Conservation (phyloP, 1,140 invertebrate genomes). For the Cotesia typhae region DNA sequence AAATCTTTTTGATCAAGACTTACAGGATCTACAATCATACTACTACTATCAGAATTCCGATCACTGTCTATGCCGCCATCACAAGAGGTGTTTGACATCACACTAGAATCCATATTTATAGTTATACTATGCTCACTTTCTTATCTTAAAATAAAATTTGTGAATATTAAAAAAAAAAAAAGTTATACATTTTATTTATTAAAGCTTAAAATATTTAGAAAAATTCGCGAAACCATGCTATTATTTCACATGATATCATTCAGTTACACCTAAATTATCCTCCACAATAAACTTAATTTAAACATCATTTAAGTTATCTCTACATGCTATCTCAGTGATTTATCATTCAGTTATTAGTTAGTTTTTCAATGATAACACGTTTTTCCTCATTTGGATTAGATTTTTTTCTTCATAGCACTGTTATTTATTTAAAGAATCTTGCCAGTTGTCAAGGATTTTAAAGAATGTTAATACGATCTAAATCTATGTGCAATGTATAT, state of each 20-base stretch:
- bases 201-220: background rate
- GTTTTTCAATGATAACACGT: background rate
- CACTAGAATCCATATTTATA: constrained; percentile 45
- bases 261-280: constrained; percentile 49
- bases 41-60: constrained; percentile 61
- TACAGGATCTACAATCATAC: constrained; percentile 64
- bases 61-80: constrained; percentile 62
- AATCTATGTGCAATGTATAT: no score
- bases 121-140: background rate
- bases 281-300: constrained; percentile 40
- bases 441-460: no score
- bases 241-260: constrained; percentile 39
- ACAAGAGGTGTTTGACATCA: constrained; percentile 57
- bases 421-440: no score
- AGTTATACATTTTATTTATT: background rate
- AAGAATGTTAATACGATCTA: no score
- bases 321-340: background rate
- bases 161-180: background rate
- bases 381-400: background rate
- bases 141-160: background rate
- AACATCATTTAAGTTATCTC: constrained; percentile 20
- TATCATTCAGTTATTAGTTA: background rate
- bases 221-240: constrained; percentile 4
- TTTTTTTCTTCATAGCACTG: background rate
- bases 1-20: constrained; percentile 59